These are phyloP conservation scores for Anneissia japonica DNA, from an alignment of 35 echinoderm and acorn worm genomes.

Conservation along the genomic window DNA sequence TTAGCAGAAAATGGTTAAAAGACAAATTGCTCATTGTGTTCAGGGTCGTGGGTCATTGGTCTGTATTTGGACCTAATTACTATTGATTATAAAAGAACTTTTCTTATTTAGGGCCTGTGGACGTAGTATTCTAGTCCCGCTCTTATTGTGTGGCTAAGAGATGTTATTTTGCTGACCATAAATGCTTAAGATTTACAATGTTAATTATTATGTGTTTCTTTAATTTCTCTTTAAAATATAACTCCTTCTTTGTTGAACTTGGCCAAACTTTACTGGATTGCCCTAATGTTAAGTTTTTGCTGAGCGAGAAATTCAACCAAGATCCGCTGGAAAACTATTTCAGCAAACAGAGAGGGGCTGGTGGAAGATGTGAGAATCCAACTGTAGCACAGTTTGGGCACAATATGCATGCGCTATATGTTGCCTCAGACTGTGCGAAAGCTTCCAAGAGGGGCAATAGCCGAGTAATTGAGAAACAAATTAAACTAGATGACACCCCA, in stretches of 20 bases:
- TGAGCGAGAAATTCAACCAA: background rate
- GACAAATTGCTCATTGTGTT: background rate
- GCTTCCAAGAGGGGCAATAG: background rate
- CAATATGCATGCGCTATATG: background rate
- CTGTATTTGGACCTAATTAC: background rate
- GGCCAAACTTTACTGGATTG: background rate
- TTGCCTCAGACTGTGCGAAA: background rate
- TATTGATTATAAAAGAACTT: background rate
- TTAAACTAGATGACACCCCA: background rate
- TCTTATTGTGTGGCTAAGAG: background rate
- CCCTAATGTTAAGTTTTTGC: background rate
- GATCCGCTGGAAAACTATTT: constrained; percentile 7
- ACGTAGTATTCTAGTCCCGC: background rate
- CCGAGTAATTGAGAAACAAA: background rate
- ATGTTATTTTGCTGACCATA: background rate
- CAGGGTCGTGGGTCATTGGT: background rate
- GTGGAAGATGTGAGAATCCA: constrained; percentile 1
- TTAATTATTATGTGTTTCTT: too few species aligned
- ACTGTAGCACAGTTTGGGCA: background rate
- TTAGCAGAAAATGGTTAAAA: background rate
- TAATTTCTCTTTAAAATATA: too few species aligned
- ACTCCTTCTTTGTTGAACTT: background rate
- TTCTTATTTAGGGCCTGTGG: background rate
- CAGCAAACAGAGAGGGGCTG: background rate
- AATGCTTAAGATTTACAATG: too few species aligned